These are phyloP conservation scores for Linyphia triangularis DNA, from an alignment of 2,888 invertebrate genomes.

Conservation along the genomic window DNA sequence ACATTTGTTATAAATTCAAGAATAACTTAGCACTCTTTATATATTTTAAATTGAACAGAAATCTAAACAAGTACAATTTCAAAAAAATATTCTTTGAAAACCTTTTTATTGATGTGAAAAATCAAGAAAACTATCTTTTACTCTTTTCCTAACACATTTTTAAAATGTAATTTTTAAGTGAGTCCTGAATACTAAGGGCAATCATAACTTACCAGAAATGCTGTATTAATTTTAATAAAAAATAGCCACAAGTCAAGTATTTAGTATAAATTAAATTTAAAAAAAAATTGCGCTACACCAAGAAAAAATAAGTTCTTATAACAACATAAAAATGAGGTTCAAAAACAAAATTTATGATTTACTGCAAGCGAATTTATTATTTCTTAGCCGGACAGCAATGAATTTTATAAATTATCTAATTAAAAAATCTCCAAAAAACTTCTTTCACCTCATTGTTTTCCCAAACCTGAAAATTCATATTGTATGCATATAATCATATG, in stretches of 20 bases:
- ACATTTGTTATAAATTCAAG: too few relatives aligned
- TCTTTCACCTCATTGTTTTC: background rate
- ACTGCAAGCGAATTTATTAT: background rate
- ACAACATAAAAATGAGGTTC: background rate
- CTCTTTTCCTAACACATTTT: too few relatives aligned
- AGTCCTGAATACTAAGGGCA: constrained; percentile 37
- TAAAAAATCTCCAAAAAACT: constrained; percentile 7
- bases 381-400: background rate
- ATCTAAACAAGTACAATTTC: too few relatives aligned
- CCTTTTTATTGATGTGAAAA: too few relatives aligned
- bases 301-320: background rate
- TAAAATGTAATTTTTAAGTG: too few relatives aligned
- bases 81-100: too few relatives aligned
- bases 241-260: background rate
- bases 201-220: constrained; percentile 8
- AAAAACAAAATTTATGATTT: constrained; percentile 13
- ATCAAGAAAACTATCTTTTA: too few relatives aligned
- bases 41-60: too few relatives aligned
- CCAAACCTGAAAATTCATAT: constrained; percentile 15
- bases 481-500: constrained; percentile 1
- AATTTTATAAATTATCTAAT: background rate
- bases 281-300: background rate
- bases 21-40: too few relatives aligned
- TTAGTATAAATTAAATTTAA: background rate
- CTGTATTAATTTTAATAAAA: constrained; percentile 4